Evolutionary conservation across 2,113 vertebrate genomes (phyloP), one percentile per base, ranked within the genome.

Genomic region (Catharus minimus): DNA sequence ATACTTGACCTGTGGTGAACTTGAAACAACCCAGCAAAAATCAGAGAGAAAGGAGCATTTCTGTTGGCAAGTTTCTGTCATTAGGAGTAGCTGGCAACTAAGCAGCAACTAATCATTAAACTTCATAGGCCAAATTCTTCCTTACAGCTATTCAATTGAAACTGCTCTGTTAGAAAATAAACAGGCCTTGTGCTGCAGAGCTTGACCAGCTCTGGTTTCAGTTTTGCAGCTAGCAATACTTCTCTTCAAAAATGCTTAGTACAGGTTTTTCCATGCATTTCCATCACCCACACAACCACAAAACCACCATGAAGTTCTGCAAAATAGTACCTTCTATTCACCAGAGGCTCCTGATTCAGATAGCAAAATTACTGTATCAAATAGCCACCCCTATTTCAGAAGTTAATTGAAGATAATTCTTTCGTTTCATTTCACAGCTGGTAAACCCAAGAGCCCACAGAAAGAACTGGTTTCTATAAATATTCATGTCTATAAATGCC

Each of bases 41-140:
- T 24, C 36, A 88, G 43, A 91, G 50, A 61, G 39, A 80, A 88
- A 67, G 38, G 2, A 93, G 43, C 19, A 81, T 72, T 92, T 86
- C 53, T 64, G 33, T 28, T 72, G 32, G 76, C 22, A 76, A 61
- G 71, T 20, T 86, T 78, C 66, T 79, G 36, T 62, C 61, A 71
- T 74, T 24, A 60, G n/a, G 38, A 90, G 46, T 33, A 84, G 46
- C 57, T 46, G 81, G 68, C 55, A 92, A 85, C 86, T 82, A 58
- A 92, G 85, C 26, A 92, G 30, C 43, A 90, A 93, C 55, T 85
- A 93, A 88, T 82, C 81, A 86, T 94, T 92, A 93, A 93, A 93
- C 66, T 76, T 57, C 71, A 69, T 7, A 73, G 24, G 39, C 36
- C 69, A 90, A 90, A 61, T 92, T 76, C 61, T 94, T 95, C 78